A percentile compares a stretch with the other conserved stretches of the same genome.
Conservation (phyloP, 2,888 invertebrate genomes). For the Helobdella robusta region DNA sequence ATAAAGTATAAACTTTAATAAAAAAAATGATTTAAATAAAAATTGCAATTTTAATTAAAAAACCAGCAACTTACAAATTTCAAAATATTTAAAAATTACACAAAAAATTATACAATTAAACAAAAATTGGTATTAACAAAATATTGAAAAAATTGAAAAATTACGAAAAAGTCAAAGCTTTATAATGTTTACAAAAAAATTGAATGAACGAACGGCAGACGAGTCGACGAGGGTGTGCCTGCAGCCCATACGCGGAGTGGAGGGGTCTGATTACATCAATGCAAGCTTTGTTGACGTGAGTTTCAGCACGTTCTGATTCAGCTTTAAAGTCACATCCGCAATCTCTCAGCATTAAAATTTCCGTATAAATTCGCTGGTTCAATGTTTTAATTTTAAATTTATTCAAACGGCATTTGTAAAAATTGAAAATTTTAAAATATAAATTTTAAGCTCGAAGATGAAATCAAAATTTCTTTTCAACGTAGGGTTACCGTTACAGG, state of each 20-base stretch:
- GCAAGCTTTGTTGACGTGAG: conserved; percentile 87
- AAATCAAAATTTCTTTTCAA: not conserved
- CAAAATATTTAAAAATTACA: too few species aligned
- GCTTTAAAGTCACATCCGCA: not conserved
- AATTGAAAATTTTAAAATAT: not conserved
- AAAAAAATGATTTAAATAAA: too few species aligned
- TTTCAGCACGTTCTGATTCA: conserved; percentile 25
- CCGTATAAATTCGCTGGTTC: not conserved
- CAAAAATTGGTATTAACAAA: too few species aligned
- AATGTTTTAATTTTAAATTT: not conserved
- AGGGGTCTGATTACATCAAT: conserved; percentile 94
- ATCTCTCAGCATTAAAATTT: not conserved
- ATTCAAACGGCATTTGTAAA: not conserved
- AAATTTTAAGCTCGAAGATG: not conserved
- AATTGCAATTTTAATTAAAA: too few species aligned
- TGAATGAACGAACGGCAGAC: too few species aligned
- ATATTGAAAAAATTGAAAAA: too few species aligned
- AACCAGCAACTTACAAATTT: too few species aligned
- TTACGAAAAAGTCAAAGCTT: too few species aligned
- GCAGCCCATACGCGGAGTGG: conserved; percentile 75
- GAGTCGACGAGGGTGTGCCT: conserved; percentile 87
- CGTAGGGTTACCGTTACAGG: conserved; percentile 56
- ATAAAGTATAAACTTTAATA: too few species aligned
- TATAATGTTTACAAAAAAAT: too few species aligned
- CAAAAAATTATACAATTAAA: too few species aligned